Conservation (phyloP, 2,888 invertebrate species). For the Hemistola chrysoprasaria region DNA sequence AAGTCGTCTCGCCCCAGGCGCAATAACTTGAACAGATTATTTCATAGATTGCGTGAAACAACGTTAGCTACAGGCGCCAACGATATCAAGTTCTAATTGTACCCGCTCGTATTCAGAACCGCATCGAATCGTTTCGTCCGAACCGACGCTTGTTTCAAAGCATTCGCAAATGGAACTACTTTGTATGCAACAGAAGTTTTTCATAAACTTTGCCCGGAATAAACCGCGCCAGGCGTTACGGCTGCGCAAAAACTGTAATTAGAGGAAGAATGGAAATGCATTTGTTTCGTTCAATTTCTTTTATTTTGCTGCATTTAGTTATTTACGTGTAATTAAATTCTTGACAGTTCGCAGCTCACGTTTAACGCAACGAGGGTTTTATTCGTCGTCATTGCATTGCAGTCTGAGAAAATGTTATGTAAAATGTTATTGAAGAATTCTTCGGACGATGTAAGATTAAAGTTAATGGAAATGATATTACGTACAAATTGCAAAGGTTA, state of each 20-base stretch:
- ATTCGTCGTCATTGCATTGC: background rate
- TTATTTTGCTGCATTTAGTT: slow-evolving; percentile 43
- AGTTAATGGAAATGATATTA: too few species aligned
- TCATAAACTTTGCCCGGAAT: slow-evolving; percentile 57
- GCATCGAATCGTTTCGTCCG: slow-evolving; percentile 33
- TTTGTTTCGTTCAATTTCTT: slow-evolving; percentile 47
- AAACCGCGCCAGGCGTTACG: slow-evolving; percentile 49
- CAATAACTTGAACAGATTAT: slow-evolving; percentile 10
- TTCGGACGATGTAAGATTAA: too few species aligned
- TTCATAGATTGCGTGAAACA: slow-evolving; percentile 22
- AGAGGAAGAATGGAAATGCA: slow-evolving; percentile 62
- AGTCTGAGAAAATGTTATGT: background rate
- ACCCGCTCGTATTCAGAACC: slow-evolving; percentile 36
- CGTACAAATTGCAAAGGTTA: too few species aligned
- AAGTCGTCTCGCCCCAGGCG: slow-evolving; percentile 6
- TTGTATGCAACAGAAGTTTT: slow-evolving; percentile 66
- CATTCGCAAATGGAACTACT: slow-evolving; percentile 58
- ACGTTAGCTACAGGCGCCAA: slow-evolving; percentile 16
- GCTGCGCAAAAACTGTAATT: slow-evolving; percentile 62
- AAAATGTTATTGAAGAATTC: too few species aligned
- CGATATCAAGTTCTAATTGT: slow-evolving; percentile 51
- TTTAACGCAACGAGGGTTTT: slow-evolving; percentile 8
- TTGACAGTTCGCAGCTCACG: slow-evolving; percentile 37
- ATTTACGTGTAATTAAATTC: slow-evolving; percentile 54
- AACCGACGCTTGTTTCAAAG: slow-evolving; percentile 41